Conservation (phyloP, 2,888 invertebrate genomes). For the Acleris holmiana region DNA sequence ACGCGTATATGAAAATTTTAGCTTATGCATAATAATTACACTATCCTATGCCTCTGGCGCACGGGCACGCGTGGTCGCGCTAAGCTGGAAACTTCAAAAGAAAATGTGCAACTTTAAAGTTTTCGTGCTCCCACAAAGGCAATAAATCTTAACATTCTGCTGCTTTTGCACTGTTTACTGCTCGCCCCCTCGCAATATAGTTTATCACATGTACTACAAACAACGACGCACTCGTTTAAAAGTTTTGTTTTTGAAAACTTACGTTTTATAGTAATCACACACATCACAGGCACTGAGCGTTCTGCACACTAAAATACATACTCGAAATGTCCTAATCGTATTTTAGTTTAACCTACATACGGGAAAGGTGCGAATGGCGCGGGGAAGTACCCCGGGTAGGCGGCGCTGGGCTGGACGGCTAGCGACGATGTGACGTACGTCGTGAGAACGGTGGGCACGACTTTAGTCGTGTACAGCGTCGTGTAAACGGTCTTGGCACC, state of each 20-base stretch:
- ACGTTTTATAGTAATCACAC: constrained; percentile 55
- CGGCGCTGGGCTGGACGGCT: constrained; percentile 88
- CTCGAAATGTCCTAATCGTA: constrained; percentile 40
- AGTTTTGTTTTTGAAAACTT: constrained; percentile 57
- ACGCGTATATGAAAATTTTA: constrained; percentile 53
- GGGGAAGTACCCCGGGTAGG: constrained; percentile 91
- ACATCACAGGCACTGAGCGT: constrained; percentile 58
- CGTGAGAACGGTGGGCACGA: constrained; percentile 93
- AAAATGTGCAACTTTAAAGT: constrained; percentile 67
- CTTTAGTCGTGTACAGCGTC: constrained; percentile 92
- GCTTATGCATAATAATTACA: constrained; percentile 36
- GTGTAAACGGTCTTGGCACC: constrained; percentile 96
- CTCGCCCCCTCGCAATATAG: constrained; percentile 71
- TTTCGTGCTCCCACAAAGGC: constrained; percentile 70
- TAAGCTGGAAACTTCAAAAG: constrained; percentile 62
- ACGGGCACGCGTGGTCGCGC: constrained; percentile 36
- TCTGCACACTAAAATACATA: constrained; percentile 27
- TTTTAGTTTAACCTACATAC: constrained; percentile 86
- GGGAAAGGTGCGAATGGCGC: constrained; percentile 90
- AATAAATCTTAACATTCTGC: constrained; percentile 69
- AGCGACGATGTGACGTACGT: constrained; percentile 92
- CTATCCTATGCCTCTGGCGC: constrained; percentile 7
- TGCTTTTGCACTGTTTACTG: constrained; percentile 66
- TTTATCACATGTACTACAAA: constrained; percentile 68
- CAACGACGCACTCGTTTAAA: constrained; percentile 62